A percentile compares a stretch with the other conserved stretches of the same genome.
Evolutionary conservation across 2,797 vertebrate genomes (phyloP).

Genomic region (Chiroxiphia lanceolata): DNA sequence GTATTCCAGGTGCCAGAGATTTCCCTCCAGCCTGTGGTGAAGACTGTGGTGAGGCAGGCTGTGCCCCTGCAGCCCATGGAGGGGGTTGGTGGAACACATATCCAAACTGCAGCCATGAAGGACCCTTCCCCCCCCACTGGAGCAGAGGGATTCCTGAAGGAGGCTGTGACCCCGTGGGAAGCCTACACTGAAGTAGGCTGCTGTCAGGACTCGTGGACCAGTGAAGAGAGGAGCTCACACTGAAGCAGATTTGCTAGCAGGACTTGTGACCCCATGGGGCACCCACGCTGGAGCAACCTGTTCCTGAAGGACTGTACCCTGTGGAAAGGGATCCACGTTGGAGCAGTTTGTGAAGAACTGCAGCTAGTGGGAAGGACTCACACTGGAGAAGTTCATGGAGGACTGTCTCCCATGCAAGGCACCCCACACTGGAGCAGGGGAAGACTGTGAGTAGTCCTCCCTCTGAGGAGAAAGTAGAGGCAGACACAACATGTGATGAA

Average conservation of each 20-base stretch:
- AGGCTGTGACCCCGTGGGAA: fast-evolving
- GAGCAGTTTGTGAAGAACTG: no score
- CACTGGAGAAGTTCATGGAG: no score
- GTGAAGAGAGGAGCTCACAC: not conserved
- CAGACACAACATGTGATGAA: not conserved
- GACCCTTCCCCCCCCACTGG: not conserved
- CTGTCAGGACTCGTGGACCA: not conserved
- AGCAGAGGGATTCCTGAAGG: not conserved
- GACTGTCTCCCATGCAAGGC: no score
- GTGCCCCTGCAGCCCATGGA: not conserved
- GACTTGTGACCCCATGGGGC: not conserved
- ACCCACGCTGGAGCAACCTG: not conserved
- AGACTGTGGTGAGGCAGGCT: not conserved
- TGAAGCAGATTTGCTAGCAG: not conserved
- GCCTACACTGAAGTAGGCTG: not conserved
- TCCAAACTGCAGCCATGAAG: no score
- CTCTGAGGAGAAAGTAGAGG: fast-evolving
- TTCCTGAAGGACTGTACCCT: not conserved
- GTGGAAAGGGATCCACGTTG: fast-evolving
- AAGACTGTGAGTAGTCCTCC: not conserved
- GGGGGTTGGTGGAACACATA: not conserved
- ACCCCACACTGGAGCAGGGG: not conserved
- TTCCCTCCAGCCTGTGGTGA: fast-evolving
- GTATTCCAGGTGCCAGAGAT: not conserved
- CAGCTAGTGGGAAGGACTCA: no score